Conservation (phyloP, 2,888 invertebrate genomes). For the Tenthredo mesomela region DNA sequence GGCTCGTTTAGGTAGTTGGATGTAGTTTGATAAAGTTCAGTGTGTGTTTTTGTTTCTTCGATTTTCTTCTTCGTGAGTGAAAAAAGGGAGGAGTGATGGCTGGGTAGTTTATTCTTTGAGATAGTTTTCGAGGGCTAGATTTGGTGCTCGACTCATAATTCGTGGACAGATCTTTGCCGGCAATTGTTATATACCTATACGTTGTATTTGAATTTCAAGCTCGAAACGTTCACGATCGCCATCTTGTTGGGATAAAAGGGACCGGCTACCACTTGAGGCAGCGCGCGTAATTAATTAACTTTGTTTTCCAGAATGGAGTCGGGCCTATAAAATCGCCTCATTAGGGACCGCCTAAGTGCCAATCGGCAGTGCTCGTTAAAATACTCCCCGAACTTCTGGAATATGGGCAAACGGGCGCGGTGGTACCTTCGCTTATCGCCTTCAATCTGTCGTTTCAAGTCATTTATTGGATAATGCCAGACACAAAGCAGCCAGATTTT, state of each 20-base stretch:
- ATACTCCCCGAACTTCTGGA: constrained; percentile 59
- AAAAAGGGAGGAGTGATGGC: neutral
- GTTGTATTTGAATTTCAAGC: constrained; percentile 12
- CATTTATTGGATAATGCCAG: constrained; percentile 52
- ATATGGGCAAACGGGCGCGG: constrained; percentile 53
- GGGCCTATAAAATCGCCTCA: constrained; percentile 68
- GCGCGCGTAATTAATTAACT: constrained; percentile 66
- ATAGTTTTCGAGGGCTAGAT: neutral
- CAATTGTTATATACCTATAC: constrained; percentile 10
- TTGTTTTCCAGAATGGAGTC: constrained; percentile 63
- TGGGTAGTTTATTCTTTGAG: neutral
- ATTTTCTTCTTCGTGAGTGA: neutral
- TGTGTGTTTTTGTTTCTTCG: neutral
- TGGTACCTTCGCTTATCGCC: constrained; percentile 47
- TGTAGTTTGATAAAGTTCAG: neutral
- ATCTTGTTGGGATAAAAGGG: constrained; percentile 48
- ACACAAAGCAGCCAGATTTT: constrained; percentile 51
- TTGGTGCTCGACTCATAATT: neutral
- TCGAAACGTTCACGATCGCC: constrained; percentile 37
- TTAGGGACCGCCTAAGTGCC: constrained; percentile 67
- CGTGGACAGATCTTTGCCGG: neutral
- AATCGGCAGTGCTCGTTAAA: constrained; percentile 66
- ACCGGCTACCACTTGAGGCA: constrained; percentile 42
- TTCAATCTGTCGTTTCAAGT: constrained; percentile 52
- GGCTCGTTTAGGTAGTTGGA: constrained; percentile 27